phyloP scores from a whole-genome alignment of 64 coral and sea anemone species.

The Pachyseris speciosa region DNA sequence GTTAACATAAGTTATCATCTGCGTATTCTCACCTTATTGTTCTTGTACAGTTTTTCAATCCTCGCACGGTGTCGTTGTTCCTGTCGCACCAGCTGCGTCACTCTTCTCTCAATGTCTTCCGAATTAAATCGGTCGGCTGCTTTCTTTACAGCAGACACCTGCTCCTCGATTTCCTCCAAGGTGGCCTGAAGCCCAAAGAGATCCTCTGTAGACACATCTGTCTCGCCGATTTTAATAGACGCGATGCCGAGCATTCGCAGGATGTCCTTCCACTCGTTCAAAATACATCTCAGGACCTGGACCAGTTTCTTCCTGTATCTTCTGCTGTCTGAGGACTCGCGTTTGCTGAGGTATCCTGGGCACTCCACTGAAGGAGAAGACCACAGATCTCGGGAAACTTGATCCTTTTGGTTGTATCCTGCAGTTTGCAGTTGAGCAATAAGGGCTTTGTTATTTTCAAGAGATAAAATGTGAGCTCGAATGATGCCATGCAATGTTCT shows the following conservation, averaged over 20 bases:
- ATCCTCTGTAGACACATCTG: not conserved
- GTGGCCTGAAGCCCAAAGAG: constrained; percentile 1
- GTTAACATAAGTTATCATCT: not conserved
- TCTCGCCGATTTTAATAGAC: not conserved
- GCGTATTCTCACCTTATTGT: not conserved
- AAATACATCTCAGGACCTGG: not conserved
- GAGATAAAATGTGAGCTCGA: not conserved
- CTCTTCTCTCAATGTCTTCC: not conserved
- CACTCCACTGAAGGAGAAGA: not conserved
- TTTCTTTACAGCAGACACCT: not conserved
- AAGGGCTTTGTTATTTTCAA: constrained; percentile 45
- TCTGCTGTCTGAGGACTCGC: not conserved
- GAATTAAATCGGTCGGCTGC: not conserved
- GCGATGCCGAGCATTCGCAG: not conserved
- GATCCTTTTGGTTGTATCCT: constrained; percentile 26
- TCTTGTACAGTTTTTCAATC: constrained; percentile 1
- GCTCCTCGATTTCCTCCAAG: not conserved
- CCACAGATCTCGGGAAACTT: not conserved
- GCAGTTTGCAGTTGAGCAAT: constrained; percentile 47
- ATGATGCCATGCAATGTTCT: constrained; percentile 10
- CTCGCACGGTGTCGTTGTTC: constrained; percentile 16
- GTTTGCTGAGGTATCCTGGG: constrained; percentile 7
- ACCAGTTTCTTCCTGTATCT: not conserved
- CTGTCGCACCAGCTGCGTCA: not conserved
- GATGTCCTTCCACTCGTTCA: not conserved